Evolutionary conservation across 2,113 vertebrate species (phyloP).

Genomic region (Petroica traversi): DNA sequence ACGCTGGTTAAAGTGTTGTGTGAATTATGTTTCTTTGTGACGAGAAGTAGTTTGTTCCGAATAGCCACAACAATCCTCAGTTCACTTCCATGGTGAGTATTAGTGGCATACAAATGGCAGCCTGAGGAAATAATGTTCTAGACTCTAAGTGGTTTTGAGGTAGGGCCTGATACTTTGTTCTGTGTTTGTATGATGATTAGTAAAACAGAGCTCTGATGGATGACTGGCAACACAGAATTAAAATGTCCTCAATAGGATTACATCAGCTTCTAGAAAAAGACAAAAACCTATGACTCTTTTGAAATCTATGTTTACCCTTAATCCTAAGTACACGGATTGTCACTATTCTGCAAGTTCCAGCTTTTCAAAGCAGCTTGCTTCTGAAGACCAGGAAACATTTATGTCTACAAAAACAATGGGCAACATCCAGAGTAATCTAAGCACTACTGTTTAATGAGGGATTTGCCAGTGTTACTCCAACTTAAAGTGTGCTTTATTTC

Average conservation of each 20-base stretch:
- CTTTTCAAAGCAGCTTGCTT: not conserved
- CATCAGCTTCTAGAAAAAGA: not conserved
- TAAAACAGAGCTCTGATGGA: not conserved
- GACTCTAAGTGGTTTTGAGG: not conserved
- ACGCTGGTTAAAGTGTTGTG: constrained; percentile 55
- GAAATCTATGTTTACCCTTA: not conserved
- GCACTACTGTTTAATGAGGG: not conserved
- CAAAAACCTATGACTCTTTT: not conserved
- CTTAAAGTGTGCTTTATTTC: not conserved
- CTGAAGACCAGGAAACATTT: not conserved
- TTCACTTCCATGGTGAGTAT: constrained; percentile 92
- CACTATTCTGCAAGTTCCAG: not conserved
- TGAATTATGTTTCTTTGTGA: constrained; percentile 86
- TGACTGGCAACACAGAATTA: not conserved
- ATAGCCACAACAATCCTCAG: constrained; percentile 92
- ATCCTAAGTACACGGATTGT: not conserved
- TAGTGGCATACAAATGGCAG: constrained; percentile 95
- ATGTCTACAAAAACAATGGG: not conserved
- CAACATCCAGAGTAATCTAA: not conserved
- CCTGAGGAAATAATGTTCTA: constrained; percentile 75
- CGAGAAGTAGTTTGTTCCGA: constrained; percentile 95
- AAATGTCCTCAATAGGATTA: not conserved
- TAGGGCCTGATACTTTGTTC: not conserved
- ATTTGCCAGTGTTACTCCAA: not conserved
- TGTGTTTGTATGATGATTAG: not conserved